These are phyloP conservation scores for Drosophila yooni DNA, from an alignment of 2,888 invertebrate species.

Conservation along the genomic window DNA sequence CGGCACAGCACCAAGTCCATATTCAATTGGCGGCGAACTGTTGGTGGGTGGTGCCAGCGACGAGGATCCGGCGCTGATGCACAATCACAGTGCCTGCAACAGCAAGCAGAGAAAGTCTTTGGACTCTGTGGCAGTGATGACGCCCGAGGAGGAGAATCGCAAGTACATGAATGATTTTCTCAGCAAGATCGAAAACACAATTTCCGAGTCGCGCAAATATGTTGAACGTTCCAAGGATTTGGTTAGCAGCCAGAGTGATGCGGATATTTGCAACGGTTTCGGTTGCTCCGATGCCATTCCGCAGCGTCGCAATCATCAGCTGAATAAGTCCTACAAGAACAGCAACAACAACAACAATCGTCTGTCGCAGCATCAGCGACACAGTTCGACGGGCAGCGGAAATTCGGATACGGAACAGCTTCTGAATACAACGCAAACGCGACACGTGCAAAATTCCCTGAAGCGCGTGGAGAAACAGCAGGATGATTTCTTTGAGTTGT, in stretches of 20 bases:
- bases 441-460: conserved; percentile 91
- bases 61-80: no score
- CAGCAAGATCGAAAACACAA: conserved; percentile 92
- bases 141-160: conserved; percentile 90
- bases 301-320: conserved; percentile 75
- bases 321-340: conserved; percentile 82
- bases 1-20: conserved; percentile 85
- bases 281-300: conserved; percentile 73
- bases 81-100: conserved; percentile 10
- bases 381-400: conserved; percentile 86
- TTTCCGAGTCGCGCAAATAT: conserved; percentile 93
- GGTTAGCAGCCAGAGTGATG: conserved; percentile 83
- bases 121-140: conserved; percentile 86
- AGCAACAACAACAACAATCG: conserved; percentile 71
- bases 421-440: conserved; percentile 89
- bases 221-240: conserved; percentile 92
- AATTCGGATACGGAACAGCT: conserved; percentile 85
- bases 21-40: conserved; percentile 86
- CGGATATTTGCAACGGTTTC: conserved; percentile 77
- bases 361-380: conserved; percentile 77
- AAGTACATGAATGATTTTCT: conserved; percentile 92
- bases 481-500: conserved; percentile 96
- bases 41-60: conserved; percentile 70
- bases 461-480: conserved; percentile 93
- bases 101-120: conserved; percentile 84